A percentile compares a stretch with the other conserved stretches of the same genome.
These are phyloP conservation scores for Loris lydekkerianus DNA, from an alignment of 2,797 vertebrate species.

Conservation along the genomic window DNA sequence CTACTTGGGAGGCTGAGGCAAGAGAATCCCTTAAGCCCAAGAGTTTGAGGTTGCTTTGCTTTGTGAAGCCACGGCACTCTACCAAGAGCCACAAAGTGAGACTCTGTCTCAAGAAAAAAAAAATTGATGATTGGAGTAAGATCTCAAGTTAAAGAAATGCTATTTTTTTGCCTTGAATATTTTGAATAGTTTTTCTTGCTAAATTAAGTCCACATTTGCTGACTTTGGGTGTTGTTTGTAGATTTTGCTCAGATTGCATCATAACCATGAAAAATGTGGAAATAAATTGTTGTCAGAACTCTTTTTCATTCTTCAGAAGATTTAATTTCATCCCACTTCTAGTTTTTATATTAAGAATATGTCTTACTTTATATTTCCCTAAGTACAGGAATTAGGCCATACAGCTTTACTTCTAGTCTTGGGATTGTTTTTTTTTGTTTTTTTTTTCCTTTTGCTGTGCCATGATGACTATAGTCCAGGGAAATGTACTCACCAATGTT, in stretches of 20 bases:
- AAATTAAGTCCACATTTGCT: constrained; percentile 67
- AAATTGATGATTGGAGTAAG: background rate
- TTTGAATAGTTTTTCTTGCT: constrained; percentile 59
- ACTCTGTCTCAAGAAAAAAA: too few relatives aligned
- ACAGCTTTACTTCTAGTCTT: background rate
- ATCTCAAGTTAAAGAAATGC: constrained; percentile 64
- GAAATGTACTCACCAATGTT: background rate
- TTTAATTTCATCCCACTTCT: constrained; percentile 60
- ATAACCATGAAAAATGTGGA: constrained; percentile 68
- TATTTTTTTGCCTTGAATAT: constrained; percentile 37
- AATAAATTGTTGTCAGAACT: constrained; percentile 67
- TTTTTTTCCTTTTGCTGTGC: background rate
- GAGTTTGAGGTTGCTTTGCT: too few relatives aligned
- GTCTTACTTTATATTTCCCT: constrained; percentile 37
- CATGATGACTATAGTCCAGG: background rate
- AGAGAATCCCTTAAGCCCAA: too few relatives aligned
- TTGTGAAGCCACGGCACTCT: too few relatives aligned
- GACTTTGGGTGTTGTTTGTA: constrained; percentile 62
- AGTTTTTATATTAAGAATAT: constrained; percentile 40
- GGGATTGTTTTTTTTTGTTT: too few relatives aligned
- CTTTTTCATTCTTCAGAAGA: background rate
- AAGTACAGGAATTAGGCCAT: background rate
- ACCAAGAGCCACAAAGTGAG: too few relatives aligned
- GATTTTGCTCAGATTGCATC: constrained; percentile 65
- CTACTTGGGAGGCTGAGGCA: too few relatives aligned